Evolutionary conservation across 1,140 invertebrate genomes (phyloP).

Genomic region (Paraescarpia echinospica): DNA sequence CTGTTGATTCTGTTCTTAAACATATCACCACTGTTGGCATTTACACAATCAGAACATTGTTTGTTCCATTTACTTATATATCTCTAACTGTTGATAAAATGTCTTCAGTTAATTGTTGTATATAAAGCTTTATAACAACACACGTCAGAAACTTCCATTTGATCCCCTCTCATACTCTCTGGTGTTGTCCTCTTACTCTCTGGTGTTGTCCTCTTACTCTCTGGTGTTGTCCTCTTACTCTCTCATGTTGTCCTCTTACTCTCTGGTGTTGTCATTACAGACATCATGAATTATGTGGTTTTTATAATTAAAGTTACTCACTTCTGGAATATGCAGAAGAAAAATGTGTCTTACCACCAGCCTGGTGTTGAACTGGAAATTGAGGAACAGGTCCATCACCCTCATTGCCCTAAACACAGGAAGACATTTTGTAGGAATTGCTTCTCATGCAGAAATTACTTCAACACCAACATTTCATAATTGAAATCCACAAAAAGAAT

Average conservation of each 20-base stretch:
- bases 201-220: not conserved
- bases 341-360: constrained; percentile 37
- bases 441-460: not conserved
- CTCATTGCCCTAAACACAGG: constrained; percentile 33
- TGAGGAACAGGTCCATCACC: constrained; percentile 33
- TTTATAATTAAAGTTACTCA: not conserved
- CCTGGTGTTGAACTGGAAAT: constrained; percentile 30
- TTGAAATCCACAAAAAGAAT: too few species aligned
- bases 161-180: not conserved
- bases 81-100: too few species aligned
- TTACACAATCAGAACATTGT: not conserved
- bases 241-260: not conserved
- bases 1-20: not conserved
- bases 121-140: not conserved
- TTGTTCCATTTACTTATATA: too few species aligned
- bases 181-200: too few species aligned
- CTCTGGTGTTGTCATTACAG: not conserved
- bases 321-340: not conserved
- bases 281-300: not conserved
- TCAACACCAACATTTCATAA: constrained; percentile 11
- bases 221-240: not conserved
- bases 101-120: too few species aligned
- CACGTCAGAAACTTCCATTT: not conserved
- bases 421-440: not conserved
- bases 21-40: not conserved